Evolutionary conservation across 2,888 invertebrate species (phyloP).

Genomic region (Diaphora mendica): DNA sequence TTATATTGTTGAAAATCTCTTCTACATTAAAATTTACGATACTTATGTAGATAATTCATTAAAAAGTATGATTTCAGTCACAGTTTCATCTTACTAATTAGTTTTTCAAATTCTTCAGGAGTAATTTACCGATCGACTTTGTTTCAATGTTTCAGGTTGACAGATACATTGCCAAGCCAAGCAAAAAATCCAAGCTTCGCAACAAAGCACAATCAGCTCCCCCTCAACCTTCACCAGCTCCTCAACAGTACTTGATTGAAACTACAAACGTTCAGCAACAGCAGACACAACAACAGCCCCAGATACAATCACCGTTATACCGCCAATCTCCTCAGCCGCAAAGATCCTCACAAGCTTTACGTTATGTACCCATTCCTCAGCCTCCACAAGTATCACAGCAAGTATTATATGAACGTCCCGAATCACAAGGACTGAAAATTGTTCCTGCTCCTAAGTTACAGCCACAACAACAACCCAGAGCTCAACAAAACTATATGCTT

Average conservation of each 20-base stretch:
- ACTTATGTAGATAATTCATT: not conserved
- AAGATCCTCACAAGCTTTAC: conserved; percentile 54
- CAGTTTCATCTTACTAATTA: not conserved
- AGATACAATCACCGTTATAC: conserved; percentile 58
- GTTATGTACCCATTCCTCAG: conserved; percentile 60
- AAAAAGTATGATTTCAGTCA: not conserved
- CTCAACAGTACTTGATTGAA: conserved; percentile 83
- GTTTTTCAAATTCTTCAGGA: not conserved
- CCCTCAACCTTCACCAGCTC: conserved; percentile 70
- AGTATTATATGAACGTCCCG: conserved; percentile 71
- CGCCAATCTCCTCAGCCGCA: conserved; percentile 66
- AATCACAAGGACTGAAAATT: conserved; percentile 79
- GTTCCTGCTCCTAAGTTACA: conserved; percentile 80
- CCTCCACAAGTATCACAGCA: conserved; percentile 65
- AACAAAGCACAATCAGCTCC: conserved; percentile 68
- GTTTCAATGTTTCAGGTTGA: conserved; percentile 70
- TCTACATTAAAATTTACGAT: not conserved
- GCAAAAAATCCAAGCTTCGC: conserved; percentile 77
- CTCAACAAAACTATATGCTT: conserved; percentile 68
- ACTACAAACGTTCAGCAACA: conserved; percentile 81
- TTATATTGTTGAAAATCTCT: not conserved
- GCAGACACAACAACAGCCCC: conserved; percentile 59
- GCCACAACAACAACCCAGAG: conserved; percentile 60
- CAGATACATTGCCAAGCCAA: conserved; percentile 76
- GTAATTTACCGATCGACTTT: not conserved